Conservation (phyloP, 2,113 vertebrate genomes). For the Oryzias celebensis region DNA sequence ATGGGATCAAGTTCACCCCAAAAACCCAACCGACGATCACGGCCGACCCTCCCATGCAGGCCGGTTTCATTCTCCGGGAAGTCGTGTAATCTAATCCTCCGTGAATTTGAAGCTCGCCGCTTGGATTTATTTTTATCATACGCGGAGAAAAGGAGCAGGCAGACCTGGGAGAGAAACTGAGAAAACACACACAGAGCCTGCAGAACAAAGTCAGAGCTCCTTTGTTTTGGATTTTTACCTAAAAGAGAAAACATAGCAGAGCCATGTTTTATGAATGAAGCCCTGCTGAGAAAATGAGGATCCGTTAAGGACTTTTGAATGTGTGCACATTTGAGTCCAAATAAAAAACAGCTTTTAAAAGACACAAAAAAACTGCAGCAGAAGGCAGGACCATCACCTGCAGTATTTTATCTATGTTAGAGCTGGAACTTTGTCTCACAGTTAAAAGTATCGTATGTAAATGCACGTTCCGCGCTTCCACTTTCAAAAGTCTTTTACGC, state of each 20-base stretch:
- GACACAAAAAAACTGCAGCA: no score
- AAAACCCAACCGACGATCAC: conserved; percentile 53
- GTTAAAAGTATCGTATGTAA: no score
- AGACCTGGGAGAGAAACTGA: conserved; percentile 51
- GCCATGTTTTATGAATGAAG: conserved; percentile 57
- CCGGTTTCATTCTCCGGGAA: conserved; percentile 51
- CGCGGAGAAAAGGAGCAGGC: conserved; percentile 40
- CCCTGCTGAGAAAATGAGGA: conserved; percentile 42
- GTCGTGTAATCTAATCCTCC: conserved; percentile 54
- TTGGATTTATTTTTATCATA: conserved; percentile 45
- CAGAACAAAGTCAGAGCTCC: conserved; percentile 44
- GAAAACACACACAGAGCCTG: conserved; percentile 54
- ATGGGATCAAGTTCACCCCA: conserved; percentile 62
- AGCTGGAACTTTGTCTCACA: no score
- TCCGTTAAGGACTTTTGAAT: not conserved
- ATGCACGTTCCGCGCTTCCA: no score
- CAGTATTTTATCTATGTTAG: no score
- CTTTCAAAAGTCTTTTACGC: no score
- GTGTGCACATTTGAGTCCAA: no score
- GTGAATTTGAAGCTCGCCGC: conserved; percentile 33
- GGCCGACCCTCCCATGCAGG: conserved; percentile 54
- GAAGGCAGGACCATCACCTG: no score
- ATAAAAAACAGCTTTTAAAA: no score
- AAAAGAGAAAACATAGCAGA: conserved; percentile 39
- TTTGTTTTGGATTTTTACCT: conserved; percentile 2